Evolutionary conservation across 92 coral and sea anemone genomes (phyloP).

Genomic region (Porites evermanni): DNA sequence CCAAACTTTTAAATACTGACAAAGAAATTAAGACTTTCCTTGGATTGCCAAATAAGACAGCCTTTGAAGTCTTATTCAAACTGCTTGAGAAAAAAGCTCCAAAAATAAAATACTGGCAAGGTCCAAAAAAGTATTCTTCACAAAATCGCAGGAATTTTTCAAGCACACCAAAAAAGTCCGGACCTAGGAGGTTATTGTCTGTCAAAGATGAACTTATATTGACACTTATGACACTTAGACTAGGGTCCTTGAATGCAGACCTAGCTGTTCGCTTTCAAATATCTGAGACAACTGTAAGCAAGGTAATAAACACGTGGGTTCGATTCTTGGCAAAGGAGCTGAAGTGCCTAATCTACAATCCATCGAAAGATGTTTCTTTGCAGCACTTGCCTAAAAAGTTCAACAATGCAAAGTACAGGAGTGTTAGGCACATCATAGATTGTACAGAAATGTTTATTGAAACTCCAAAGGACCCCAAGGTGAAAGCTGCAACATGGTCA

Average conservation of each 20-base stretch:
- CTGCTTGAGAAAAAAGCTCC: constrained; percentile 38
- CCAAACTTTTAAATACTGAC: constrained; percentile 50
- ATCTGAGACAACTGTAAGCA: constrained; percentile 59
- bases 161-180: constrained; percentile 51
- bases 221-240: constrained; percentile 56
- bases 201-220: constrained; percentile 46
- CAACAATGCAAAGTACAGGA: constrained; percentile 38
- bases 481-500: constrained; percentile 65
- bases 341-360: constrained; percentile 57
- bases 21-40: constrained; percentile 52
- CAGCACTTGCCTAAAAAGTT: constrained; percentile 57
- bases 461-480: constrained; percentile 55
- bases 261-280: constrained; percentile 54
- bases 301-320: constrained; percentile 61
- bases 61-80: constrained; percentile 52
- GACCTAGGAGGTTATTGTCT: constrained; percentile 42
- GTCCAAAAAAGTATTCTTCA: constrained; percentile 49
- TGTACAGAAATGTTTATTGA: constrained; percentile 67
- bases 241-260: constrained; percentile 60
- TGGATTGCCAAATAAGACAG: constrained; percentile 54
- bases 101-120: constrained; percentile 52
- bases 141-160: constrained; percentile 30
- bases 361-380: constrained; percentile 42
- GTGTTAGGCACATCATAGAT: constrained; percentile 58
- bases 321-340: constrained; percentile 52